A percentile compares a stretch with the other conserved stretches of the same genome.
Evolutionary conservation across 2,888 invertebrate species (phyloP).

Genomic region (Platycnemis pennipes): DNA sequence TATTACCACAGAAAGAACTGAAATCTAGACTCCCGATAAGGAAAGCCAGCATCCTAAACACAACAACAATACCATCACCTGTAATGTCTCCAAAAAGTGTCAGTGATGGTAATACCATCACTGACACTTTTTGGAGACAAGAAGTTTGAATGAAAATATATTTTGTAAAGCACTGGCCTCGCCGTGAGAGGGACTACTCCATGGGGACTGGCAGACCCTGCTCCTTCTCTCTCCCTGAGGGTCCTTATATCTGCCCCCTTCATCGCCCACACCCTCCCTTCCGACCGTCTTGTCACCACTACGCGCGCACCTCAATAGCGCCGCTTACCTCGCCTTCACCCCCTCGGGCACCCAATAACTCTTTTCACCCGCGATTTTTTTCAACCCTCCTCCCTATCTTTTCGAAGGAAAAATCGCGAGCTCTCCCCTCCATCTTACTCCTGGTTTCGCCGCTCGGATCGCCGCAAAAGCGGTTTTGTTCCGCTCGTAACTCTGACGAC

Average conservation of each 20-base stretch:
- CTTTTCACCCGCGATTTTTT: slow-evolving; percentile 13
- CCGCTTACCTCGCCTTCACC: slow-evolving; percentile 53
- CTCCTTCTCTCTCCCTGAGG: neutral
- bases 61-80: too few relatives aligned
- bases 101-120: too few relatives aligned
- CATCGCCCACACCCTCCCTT: neutral
- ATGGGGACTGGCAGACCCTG: neutral
- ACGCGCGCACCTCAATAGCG: neutral
- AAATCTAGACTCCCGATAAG: too few relatives aligned
- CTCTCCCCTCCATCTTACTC: neutral
- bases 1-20: too few relatives aligned
- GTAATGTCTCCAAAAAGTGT: too few relatives aligned
- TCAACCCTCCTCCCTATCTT: neutral
- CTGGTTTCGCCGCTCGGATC: neutral
- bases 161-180: too few relatives aligned
- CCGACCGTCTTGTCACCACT: slow-evolving; percentile 17
- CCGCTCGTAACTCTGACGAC: slow-evolving; percentile 2
- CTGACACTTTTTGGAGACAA: too few relatives aligned
- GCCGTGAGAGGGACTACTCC: neutral
- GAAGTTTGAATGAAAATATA: too few relatives aligned
- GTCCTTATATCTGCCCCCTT: neutral
- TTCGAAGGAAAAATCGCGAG: neutral
- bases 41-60: too few relatives aligned
- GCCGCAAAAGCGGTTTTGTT: slow-evolving; percentile 17
- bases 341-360: slow-evolving; percentile 51